phyloP scores from a whole-genome alignment of 2,888 invertebrate genomes.

The Epirrhoe tristata region DNA sequence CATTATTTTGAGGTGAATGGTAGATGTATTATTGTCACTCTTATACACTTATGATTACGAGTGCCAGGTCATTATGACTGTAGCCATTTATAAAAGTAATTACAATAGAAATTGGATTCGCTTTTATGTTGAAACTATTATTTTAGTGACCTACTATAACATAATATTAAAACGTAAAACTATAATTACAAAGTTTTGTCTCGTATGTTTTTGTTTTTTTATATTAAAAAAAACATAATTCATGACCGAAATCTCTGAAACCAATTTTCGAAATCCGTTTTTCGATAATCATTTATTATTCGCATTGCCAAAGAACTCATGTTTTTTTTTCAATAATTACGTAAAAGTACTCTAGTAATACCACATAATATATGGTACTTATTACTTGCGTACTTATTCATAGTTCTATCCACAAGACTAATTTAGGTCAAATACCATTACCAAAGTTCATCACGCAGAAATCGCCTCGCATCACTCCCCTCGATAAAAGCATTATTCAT shows the following conservation, averaged over 20 bases:
- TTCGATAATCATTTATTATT: no score
- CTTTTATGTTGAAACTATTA: conserved; percentile 61
- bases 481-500: conserved; percentile 65
- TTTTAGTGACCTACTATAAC: conserved; percentile 28
- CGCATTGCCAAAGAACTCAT: no score
- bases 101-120: conserved; percentile 64
- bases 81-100: conserved; percentile 71
- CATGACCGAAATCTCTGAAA: no score
- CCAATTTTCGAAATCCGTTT: no score
- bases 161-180: not conserved
- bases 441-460: conserved; percentile 51
- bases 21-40: conserved; percentile 17
- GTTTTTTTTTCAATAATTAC: no score
- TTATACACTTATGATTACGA: conserved; percentile 66
- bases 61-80: conserved; percentile 62
- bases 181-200: not conserved
- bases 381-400: conserved; percentile 3
- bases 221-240: not conserved
- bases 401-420: not conserved
- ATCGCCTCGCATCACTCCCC: conserved; percentile 58
- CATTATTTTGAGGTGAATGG: no score
- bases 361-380: no score
- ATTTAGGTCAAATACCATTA: conserved; percentile 13
- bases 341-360: no score
- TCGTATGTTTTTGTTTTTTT: not conserved